phyloP scores from a whole-genome alignment of 37 sponge, comb jelly and placozoan genomes.

The Petrosia ficiformis region DNA sequence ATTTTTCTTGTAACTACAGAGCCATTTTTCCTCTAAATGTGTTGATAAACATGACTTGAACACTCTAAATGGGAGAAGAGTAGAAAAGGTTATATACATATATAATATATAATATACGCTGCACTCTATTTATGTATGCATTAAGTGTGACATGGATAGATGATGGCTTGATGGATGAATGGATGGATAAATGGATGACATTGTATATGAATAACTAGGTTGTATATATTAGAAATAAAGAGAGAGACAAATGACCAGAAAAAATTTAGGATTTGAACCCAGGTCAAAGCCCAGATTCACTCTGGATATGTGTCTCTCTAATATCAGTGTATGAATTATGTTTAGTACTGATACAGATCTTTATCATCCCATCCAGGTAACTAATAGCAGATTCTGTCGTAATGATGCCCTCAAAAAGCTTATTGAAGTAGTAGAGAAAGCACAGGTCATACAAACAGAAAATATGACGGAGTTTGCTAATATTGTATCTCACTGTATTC shows the following conservation, averaged over 20 bases:
- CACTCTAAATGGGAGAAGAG: conserved; percentile 15
- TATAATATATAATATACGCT: background rate
- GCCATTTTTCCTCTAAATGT: no score
- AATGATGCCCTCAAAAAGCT: conserved; percentile 37
- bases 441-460: conserved; percentile 44
- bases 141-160: background rate
- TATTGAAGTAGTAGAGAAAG: conserved; percentile 22
- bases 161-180: background rate
- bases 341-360: no score
- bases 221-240: no score
- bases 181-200: no score
- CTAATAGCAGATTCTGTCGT: conserved; percentile 58
- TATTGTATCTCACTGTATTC: conserved; percentile 30
- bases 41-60: conserved; percentile 8
- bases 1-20: no score
- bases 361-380: conserved; percentile 27
- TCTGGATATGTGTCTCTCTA: no score
- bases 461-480: conserved; percentile 23
- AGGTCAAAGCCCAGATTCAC: no score
- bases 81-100: conserved; percentile 16
- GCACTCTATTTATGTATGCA: no score
- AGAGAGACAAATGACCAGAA: no score
- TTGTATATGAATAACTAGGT: no score
- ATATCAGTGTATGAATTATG: no score
- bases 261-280: no score